phyloP scores from a whole-genome alignment of 2,888 invertebrate genomes.

The Stenodema calcarata region DNA sequence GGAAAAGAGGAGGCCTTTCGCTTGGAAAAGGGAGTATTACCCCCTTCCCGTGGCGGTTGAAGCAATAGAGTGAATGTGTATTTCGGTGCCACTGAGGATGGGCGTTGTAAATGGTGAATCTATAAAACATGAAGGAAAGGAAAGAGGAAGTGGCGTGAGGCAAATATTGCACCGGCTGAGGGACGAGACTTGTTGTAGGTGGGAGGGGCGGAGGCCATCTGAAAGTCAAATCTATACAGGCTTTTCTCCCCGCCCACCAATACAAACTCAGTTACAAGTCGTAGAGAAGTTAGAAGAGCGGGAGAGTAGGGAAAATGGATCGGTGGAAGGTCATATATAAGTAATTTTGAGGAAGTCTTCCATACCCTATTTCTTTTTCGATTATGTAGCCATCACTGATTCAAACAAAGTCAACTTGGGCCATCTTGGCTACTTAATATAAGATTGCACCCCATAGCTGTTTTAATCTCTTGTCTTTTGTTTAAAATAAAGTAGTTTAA shows the following conservation, averaged over 20 bases:
- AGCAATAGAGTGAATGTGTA: conserved; percentile 22
- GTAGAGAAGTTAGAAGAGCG: background rate
- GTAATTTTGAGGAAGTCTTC: background rate
- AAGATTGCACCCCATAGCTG: too few species aligned
- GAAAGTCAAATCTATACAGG: conserved; percentile 30
- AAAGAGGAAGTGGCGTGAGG: conserved; percentile 18
- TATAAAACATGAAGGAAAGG: conserved; percentile 45
- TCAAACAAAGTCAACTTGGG: too few species aligned
- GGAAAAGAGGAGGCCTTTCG: background rate
- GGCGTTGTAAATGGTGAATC: conserved; percentile 40
- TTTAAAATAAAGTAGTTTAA: too few species aligned
- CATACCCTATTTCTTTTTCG: too few species aligned
- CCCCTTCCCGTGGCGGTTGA: background rate
- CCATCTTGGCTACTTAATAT: too few species aligned
- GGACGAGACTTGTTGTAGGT: background rate
- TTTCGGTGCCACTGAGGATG: conserved; percentile 3
- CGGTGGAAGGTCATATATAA: background rate
- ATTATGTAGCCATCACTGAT: too few species aligned
- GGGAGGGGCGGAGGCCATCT: background rate
- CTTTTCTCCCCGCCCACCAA: conserved; percentile 1
- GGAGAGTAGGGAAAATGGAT: background rate
- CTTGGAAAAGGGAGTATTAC: background rate
- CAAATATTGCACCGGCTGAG: conserved; percentile 28
- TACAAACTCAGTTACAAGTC: conserved; percentile 27
- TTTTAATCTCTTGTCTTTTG: too few species aligned